Evolutionary conservation across 2,797 vertebrate species (phyloP).

Genomic region (Phrynocephalus forsythii): DNA sequence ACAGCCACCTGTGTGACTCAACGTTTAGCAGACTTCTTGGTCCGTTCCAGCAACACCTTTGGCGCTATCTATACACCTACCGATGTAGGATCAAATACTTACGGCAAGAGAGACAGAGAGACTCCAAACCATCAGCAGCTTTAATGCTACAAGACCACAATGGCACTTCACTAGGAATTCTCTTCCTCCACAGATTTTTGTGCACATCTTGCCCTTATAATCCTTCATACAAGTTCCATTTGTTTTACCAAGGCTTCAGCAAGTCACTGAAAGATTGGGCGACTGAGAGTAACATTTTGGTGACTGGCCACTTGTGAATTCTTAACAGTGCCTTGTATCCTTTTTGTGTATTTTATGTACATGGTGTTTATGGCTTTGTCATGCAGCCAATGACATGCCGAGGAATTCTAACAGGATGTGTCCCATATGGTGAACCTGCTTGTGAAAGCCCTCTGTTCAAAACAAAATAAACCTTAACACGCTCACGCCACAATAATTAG

Average conservation of each 20-base stretch:
- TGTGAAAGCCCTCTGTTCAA: slow-evolving; percentile 50
- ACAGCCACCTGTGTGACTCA: slow-evolving; percentile 92
- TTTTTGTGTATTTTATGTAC: not conserved
- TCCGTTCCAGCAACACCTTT: slow-evolving; percentile 85
- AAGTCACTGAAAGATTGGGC: not conserved
- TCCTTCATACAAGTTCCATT: not conserved
- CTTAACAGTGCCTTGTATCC: slow-evolving; percentile 65
- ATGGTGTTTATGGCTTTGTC: slow-evolving; percentile 20
- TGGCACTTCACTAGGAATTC: not conserved
- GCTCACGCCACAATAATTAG: slow-evolving; percentile 11
- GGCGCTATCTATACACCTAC: slow-evolving; percentile 85
- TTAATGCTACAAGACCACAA: slow-evolving; percentile 69
- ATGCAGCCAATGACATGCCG: slow-evolving; percentile 15
- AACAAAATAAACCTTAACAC: slow-evolving; percentile 19
- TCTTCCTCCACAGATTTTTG: not conserved
- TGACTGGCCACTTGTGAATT: slow-evolving; percentile 50
- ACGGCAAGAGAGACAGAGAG: slow-evolving; percentile 85
- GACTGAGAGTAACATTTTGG: not conserved
- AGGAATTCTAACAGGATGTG: slow-evolving; percentile 31
- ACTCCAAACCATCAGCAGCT: slow-evolving; percentile 71
- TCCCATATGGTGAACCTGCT: slow-evolving; percentile 39
- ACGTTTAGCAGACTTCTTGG: slow-evolving; percentile 89
- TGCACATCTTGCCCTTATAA: not conserved
- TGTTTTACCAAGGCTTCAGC: not conserved
- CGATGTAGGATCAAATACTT: slow-evolving; percentile 88